Evolutionary conservation across 2,113 vertebrate genomes (phyloP).

Genomic region (Syrmaticus mikado): DNA sequence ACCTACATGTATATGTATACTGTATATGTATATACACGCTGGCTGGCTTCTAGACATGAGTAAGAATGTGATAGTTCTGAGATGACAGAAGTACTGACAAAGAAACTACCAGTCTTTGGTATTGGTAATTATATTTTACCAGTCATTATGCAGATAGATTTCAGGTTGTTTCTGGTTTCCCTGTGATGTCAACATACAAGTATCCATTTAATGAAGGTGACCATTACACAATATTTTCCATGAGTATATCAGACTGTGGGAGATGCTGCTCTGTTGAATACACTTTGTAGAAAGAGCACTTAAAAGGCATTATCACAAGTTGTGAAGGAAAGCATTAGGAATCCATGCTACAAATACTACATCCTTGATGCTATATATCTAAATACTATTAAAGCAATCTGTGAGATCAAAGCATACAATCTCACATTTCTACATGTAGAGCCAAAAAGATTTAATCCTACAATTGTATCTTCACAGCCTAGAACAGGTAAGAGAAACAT

Average conservation of each 20-base stretch:
- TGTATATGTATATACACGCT: rapidly evolving
- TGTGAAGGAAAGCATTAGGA: neutral
- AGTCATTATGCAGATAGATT: neutral
- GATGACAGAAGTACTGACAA: neutral
- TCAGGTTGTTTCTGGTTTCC: neutral
- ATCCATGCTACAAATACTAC: neutral
- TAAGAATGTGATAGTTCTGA: neutral
- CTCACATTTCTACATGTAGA: neutral
- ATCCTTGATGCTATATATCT: neutral
- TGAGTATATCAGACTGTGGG: neutral
- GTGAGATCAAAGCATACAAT: neutral
- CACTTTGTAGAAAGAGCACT: neutral
- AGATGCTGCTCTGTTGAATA: neutral
- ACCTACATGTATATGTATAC: neutral
- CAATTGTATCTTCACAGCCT: neutral
- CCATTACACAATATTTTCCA: neutral
- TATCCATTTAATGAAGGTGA: neutral
- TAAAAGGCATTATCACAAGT: neutral
- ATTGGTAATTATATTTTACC: rapidly evolving
- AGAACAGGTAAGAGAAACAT: neutral
- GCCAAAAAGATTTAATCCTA: neutral
- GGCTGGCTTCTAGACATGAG: neutral
- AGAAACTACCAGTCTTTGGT: neutral
- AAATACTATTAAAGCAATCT: neutral
- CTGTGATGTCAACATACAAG: neutral